Evolutionary conservation across 2,888 invertebrate genomes (phyloP).

Genomic region (Liopterus haemorrhoidalis): DNA sequence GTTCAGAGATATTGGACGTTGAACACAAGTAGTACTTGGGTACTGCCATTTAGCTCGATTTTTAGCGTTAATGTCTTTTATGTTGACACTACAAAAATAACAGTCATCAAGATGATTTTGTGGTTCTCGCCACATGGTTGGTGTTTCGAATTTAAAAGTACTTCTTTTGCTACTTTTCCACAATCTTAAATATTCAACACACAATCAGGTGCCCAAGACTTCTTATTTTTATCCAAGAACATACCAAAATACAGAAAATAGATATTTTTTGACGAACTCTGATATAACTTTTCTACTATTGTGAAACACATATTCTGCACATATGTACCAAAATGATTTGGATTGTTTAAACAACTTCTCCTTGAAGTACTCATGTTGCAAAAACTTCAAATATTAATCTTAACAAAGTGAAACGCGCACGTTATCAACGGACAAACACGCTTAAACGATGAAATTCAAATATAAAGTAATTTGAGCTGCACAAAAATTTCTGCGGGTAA

Average conservation of each 20-base stretch:
- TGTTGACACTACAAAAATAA: slow-evolving; percentile 21
- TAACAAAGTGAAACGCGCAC: too few relatives aligned
- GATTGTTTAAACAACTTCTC: slow-evolving; percentile 6
- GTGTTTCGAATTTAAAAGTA: slow-evolving; percentile 9
- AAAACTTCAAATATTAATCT: too few relatives aligned
- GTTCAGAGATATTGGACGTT: too few relatives aligned
- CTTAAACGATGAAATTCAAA: too few relatives aligned
- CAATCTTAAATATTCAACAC: slow-evolving; percentile 27
- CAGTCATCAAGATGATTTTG: slow-evolving; percentile 23
- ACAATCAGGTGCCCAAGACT: slow-evolving; percentile 30
- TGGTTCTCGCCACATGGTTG: slow-evolving; percentile 26
- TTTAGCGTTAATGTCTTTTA: slow-evolving; percentile 19
- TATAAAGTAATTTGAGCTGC: too few relatives aligned
- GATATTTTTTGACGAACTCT: slow-evolving; percentile 25
- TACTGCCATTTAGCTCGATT: slow-evolving; percentile 18
- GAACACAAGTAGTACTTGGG: slow-evolving; percentile 17
- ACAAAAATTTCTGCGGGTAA: too few relatives aligned
- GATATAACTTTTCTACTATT: slow-evolving; percentile 15
- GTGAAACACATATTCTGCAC: slow-evolving; percentile 4
- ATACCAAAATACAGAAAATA: slow-evolving; percentile 29
- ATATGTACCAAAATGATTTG: slow-evolving; percentile 1
- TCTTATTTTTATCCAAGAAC: slow-evolving; percentile 27
- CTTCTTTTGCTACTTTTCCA: slow-evolving; percentile 20
- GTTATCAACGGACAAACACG: too few relatives aligned
- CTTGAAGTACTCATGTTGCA: slow-evolving; percentile 1